Conservation (phyloP, 1,140 invertebrate genomes). For the Archivesica marissinica region DNA sequence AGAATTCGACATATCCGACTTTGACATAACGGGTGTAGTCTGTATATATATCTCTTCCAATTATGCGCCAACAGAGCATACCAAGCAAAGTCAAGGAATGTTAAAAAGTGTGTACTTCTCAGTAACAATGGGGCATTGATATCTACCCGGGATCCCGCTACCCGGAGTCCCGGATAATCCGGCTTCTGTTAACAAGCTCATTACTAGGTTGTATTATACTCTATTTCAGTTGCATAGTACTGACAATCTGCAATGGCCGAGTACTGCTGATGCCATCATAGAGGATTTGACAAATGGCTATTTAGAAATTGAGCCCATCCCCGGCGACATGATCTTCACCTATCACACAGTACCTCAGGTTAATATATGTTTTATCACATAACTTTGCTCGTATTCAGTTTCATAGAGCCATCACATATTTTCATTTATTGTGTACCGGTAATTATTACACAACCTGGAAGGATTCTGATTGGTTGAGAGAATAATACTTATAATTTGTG, state of each 20-base stretch:
- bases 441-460: too few relatives aligned
- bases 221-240: neutral
- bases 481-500: too few relatives aligned
- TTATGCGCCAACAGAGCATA: too few relatives aligned
- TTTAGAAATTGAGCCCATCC: neutral
- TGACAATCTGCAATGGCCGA: neutral
- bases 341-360: constrained; percentile 26
- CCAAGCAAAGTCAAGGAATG: too few relatives aligned
- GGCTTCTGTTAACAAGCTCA: neutral
- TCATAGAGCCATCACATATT: neutral
- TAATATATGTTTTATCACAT: neutral
- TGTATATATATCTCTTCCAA: too few relatives aligned
- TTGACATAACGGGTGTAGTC: too few relatives aligned
- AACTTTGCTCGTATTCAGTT: neutral
- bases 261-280: neutral
- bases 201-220: neutral
- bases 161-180: neutral
- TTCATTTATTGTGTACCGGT: neutral
- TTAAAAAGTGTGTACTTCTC: too few relatives aligned
- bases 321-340: neutral
- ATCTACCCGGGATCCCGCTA: neutral
- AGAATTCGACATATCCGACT: too few relatives aligned
- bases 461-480: too few relatives aligned
- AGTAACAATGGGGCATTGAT: neutral
- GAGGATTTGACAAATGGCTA: neutral